These are phyloP conservation scores for Ormyrus thymus DNA, from an alignment of 2,888 invertebrate genomes.

Conservation along the genomic window DNA sequence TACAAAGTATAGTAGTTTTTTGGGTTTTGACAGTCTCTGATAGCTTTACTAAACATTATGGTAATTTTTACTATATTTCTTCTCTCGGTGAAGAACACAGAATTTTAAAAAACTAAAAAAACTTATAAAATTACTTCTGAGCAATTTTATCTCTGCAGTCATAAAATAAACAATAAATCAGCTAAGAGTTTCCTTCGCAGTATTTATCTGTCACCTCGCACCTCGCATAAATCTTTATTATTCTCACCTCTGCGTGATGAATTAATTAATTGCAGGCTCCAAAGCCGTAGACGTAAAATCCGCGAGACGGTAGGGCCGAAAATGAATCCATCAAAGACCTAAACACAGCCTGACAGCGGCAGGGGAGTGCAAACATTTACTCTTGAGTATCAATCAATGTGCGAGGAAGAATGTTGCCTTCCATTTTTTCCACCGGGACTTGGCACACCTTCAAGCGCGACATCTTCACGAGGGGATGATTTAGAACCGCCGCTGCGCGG, in stretches of 20 bases:
- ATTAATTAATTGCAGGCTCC: constrained; percentile 5
- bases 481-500: background rate
- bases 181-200: too few species aligned
- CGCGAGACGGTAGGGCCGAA: background rate
- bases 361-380: constrained; percentile 6
- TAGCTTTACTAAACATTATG: too few species aligned
- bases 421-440: background rate
- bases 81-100: too few species aligned
- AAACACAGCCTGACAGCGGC: constrained; percentile 27
- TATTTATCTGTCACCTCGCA: too few species aligned
- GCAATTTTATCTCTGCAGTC: too few species aligned
- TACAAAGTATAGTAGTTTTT: too few species aligned
- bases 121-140: too few species aligned
- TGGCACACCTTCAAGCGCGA: background rate
- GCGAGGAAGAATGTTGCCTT: background rate
- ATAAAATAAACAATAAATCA: too few species aligned
- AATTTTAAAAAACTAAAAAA: too few species aligned
- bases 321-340: constrained; percentile 30
- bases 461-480: background rate
- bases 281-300: background rate
- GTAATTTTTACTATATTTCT: too few species aligned
- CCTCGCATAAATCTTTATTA: too few species aligned
- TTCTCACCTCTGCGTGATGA: background rate
- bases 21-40: too few species aligned
- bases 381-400: constrained; percentile 31